phyloP scores from a whole-genome alignment of 2,797 vertebrate species.

The Pangasius krempfi region DNA sequence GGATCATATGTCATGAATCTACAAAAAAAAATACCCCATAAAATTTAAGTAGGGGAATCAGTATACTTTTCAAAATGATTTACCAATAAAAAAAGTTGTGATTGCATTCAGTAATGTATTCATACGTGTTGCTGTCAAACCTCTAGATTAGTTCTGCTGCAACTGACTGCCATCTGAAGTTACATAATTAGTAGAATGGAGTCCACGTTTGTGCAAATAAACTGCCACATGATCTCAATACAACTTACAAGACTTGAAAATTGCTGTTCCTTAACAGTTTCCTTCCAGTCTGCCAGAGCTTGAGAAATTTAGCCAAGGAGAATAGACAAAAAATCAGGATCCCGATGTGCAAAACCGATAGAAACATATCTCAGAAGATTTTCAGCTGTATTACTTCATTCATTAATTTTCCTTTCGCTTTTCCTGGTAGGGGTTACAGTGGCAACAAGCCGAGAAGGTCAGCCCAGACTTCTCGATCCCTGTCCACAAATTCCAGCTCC shows the following conservation, averaged over 20 bases:
- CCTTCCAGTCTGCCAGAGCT: background rate
- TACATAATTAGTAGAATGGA: background rate
- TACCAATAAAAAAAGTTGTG: background rate
- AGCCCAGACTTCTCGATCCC: background rate
- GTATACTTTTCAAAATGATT: background rate
- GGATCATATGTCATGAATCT: background rate
- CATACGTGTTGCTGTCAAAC: background rate
- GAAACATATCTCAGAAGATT: background rate
- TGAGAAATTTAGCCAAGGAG: background rate
- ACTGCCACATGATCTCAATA: background rate
- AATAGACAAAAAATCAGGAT: background rate
- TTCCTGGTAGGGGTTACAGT: background rate
- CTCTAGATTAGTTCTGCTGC: background rate
- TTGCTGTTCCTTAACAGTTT: background rate
- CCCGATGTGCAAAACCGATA: background rate
- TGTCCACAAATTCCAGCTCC: background rate
- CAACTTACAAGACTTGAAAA: conserved; percentile 1
- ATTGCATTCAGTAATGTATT: background rate
- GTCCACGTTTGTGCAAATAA: background rate
- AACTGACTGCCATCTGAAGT: background rate
- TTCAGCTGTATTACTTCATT: background rate
- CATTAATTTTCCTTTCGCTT: background rate
- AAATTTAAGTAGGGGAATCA: background rate
- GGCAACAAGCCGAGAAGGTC: background rate
- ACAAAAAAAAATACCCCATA: background rate